Evolutionary conservation across 2,888 invertebrate genomes (phyloP), one percentile per base, ranked within the genome.

Genomic region (Ceratothoa steindachneri): DNA sequence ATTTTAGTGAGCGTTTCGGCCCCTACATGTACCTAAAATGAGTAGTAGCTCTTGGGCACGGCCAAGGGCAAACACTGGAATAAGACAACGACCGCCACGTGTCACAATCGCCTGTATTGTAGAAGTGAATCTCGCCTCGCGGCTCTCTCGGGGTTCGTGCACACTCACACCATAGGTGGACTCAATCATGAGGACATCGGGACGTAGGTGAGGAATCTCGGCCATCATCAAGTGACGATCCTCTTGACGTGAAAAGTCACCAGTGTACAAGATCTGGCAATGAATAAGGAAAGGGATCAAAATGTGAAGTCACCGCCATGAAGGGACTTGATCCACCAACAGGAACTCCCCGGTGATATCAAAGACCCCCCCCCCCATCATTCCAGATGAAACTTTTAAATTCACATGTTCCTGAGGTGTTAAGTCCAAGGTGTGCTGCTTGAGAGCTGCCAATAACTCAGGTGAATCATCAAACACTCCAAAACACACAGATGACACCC

Each of bases 201-300:
- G 99, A 81, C 92, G 92, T 72, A 96, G 91, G 22, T 91, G 93
- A 0, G 99, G 99, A 82, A 99, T 93, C 86, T 99, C 99, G 0
- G 99, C 99, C 0, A 98, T 96, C 95, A 98, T 98, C 81, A 99
- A 88, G 89, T 99, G 99, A 7, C 99, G 87, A 86, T 99, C 99
- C 85, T 99, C 99, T 86, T 98, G 96, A 66, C 99, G 87, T 1
- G 98, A 98, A 84, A 99, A 99, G 83, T 99, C 99, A 0, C 99
- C 99, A 0, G 99, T 99, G 84, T 98, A 98, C 15, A 98, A 85
- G 77, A 95, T 88, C 88, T 90, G 82, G 0, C 15, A 51, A 51
- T 51, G 19, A n/a, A n/a, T n/a, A n/a, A n/a, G n/a, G n/a, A n/a
- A n/a, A n/a, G n/a, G n/a, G n/a, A n/a, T n/a, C n/a, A n/a, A n/a